Conservation (phyloP, 2,797 vertebrate species). For the Caiman crocodilus region DNA sequence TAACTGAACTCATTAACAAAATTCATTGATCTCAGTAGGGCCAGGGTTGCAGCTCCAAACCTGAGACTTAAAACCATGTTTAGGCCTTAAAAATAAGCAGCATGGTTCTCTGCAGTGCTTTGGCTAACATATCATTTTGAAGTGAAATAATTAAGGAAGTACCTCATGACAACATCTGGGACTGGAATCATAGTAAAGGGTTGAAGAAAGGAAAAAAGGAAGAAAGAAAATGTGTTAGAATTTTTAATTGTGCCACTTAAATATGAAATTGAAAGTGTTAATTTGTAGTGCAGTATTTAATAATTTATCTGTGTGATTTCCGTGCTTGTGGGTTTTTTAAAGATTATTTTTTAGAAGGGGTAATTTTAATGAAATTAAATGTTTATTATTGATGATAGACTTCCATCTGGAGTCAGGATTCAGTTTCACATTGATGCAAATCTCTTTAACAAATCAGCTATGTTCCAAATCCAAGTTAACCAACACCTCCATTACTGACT, state of each 20-base stretch:
- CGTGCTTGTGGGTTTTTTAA: neutral
- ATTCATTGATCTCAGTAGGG: fast-evolving
- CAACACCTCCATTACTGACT: no score
- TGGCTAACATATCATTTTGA: neutral
- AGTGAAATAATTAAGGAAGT: neutral
- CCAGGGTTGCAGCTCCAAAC: neutral
- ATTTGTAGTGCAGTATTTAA: neutral
- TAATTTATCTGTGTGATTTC: neutral
- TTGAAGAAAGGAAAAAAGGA: neutral
- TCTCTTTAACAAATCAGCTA: no score
- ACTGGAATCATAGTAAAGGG: neutral
- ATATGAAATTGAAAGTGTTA: constrained; percentile 11
- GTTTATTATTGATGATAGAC: no score
- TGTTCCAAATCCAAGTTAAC: no score
- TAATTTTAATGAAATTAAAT: neutral
- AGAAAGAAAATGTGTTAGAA: neutral
- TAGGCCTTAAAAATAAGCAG: neutral
- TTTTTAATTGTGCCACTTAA: neutral
- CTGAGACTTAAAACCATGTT: neutral
- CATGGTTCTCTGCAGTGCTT: fast-evolving
- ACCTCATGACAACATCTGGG: neutral
- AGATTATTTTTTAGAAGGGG: neutral
- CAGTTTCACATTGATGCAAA: no score
- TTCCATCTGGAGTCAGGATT: no score
- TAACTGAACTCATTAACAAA: neutral